These are phyloP conservation scores for Ischnura elegans DNA, from an alignment of 2,888 invertebrate species.

Conservation along the genomic window DNA sequence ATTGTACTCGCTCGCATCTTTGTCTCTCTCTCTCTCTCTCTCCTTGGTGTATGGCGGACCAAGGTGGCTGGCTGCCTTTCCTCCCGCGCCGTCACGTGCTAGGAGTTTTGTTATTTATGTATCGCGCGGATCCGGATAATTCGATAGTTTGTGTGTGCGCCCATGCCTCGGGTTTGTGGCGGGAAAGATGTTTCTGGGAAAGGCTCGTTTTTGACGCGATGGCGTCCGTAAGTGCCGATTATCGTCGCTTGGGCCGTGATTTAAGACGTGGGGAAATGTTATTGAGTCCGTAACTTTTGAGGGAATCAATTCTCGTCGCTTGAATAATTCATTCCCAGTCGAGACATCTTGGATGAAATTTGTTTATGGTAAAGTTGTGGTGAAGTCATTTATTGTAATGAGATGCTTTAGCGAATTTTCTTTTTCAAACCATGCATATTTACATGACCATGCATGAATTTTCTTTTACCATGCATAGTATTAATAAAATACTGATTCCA, in stretches of 20 bases:
- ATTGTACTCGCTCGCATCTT: no score
- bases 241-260: not conserved
- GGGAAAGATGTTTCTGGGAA: slow-evolving; percentile 12
- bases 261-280: not conserved
- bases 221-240: slow-evolving; percentile 12
- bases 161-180: not conserved
- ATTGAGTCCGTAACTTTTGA: not conserved
- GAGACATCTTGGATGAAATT: not conserved
- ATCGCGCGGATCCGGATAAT: not conserved
- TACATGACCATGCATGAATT: no score
- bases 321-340: not conserved
- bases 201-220: slow-evolving; percentile 23
- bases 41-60: not conserved
- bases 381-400: not conserved
- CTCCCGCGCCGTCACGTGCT: slow-evolving; percentile 1
- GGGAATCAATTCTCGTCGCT: slow-evolving; percentile 7
- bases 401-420: no score
- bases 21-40: no score
- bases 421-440: no score
- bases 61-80: not conserved
- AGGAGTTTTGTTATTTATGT: slow-evolving; percentile 26
- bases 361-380: not conserved
- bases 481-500: no score
- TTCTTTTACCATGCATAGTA: no score
- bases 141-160: slow-evolving; percentile 18